These are phyloP conservation scores for Lynx canadensis DNA, from an alignment of 2,113 vertebrate genomes.

Conservation along the genomic window DNA sequence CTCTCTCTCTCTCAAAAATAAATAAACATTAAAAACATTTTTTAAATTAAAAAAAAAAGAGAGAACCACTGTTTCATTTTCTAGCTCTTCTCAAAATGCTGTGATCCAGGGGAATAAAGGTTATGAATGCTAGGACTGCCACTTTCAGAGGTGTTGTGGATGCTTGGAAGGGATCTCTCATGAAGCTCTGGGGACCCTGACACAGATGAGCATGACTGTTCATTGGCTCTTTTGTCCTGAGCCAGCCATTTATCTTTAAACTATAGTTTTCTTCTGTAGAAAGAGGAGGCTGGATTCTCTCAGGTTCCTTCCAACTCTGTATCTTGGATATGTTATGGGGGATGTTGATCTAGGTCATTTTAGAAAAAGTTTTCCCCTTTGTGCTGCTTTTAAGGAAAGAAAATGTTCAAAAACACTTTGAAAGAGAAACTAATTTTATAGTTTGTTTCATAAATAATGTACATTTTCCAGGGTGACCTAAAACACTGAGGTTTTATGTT, in stretches of 20 bases:
- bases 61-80: background rate
- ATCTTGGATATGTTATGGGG: background rate
- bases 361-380: background rate
- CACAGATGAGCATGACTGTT: no score
- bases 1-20: no score
- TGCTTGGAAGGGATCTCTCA: background rate
- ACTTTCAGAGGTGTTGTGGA: background rate
- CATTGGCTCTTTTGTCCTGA: background rate
- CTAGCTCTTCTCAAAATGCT: background rate
- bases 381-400: conserved; percentile 7
- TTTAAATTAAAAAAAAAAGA: no score
- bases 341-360: background rate
- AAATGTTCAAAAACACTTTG: background rate
- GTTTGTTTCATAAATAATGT: background rate
- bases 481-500: background rate
- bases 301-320: background rate
- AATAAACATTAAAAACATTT: no score
- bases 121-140: background rate
- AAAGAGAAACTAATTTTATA: conserved; percentile 33
- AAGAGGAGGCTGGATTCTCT: background rate
- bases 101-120: background rate
- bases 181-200: background rate
- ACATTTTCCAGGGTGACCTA: background rate
- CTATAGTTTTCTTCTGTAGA: background rate
- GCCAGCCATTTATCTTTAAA: background rate